phyloP scores from a whole-genome alignment of 2,888 invertebrate genomes.

The Hypselothyrea guttata region DNA sequence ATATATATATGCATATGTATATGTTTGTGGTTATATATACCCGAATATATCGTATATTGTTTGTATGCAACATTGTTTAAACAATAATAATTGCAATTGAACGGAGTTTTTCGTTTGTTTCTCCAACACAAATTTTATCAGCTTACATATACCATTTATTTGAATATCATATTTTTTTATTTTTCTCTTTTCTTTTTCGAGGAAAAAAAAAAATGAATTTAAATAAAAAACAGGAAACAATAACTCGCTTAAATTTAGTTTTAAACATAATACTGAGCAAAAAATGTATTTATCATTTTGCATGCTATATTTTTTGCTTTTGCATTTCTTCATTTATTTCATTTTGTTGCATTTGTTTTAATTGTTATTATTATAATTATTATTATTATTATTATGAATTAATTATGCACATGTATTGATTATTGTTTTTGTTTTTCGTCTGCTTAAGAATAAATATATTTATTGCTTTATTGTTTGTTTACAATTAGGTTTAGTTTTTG shows the following conservation, averaged over 20 bases:
- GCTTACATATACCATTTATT: not conserved
- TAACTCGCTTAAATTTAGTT: constrained; percentile 80
- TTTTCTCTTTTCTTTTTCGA: constrained; percentile 3
- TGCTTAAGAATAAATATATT: constrained; percentile 40
- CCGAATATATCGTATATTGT: no score
- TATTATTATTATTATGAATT: no score
- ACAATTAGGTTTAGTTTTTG: constrained; percentile 34
- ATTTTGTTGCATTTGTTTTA: constrained; percentile 36
- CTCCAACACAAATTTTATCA: no score
- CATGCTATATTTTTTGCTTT: constrained; percentile 56
- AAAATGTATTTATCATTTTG: constrained; percentile 71
- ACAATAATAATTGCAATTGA: constrained; percentile 51
- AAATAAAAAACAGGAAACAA: constrained; percentile 63
- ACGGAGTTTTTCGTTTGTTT: constrained; percentile 32
- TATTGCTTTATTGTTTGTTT: constrained; percentile 38
- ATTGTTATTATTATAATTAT: constrained; percentile 41
- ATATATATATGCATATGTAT: constrained; percentile 11
- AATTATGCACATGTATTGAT: not conserved
- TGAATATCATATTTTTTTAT: constrained; percentile 4
- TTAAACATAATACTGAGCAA: constrained; percentile 82
- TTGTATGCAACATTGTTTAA: constrained; percentile 33
- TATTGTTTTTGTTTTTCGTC: constrained; percentile 27
- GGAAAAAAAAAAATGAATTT: constrained; percentile 22
- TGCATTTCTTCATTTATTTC: constrained; percentile 14
- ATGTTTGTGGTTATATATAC: constrained; percentile 7